Percentiles rank a stretch among this genome's conserved stretches.
Evolutionary conservation across 23 tunicate species (phyloP).

Genomic region (Oikopleura albicans): DNA sequence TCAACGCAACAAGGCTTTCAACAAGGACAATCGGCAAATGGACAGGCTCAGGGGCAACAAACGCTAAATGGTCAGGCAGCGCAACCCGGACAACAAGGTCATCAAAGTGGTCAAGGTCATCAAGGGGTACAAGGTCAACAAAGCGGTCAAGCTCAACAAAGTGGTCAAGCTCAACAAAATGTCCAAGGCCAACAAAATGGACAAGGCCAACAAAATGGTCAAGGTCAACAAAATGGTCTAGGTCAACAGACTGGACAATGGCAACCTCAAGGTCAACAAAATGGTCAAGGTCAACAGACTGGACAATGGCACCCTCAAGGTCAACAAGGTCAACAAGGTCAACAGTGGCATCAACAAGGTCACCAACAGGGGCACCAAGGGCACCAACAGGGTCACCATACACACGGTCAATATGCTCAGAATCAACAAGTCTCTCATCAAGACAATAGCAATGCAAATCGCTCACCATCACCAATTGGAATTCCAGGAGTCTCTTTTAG

Average conservation of each 20-base stretch:
- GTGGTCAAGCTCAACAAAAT: neutral
- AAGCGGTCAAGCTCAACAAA: neutral
- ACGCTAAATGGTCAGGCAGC: neutral
- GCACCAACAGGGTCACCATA: neutral
- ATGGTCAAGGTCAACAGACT: neutral
- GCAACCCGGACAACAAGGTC: neutral
- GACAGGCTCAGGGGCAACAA: neutral
- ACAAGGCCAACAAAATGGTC: neutral
- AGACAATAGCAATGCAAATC: too few relatives aligned
- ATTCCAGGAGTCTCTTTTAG: neutral
- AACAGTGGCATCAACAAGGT: neutral
- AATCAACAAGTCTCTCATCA: neutral
- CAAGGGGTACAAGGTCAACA: neutral
- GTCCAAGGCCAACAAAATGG: neutral
- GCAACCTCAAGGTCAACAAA: neutral
- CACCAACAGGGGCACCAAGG: neutral
- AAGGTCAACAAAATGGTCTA: neutral
- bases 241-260: neutral
- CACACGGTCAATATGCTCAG: neutral
- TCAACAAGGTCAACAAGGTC: neutral
- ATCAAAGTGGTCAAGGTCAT: neutral
- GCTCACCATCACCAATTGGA: too few relatives aligned
- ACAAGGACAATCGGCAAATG: too few relatives aligned
- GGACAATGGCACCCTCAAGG: neutral
- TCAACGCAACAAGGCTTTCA: too few relatives aligned